A percentile compares a stretch with the other conserved stretches of the same genome.
Evolutionary conservation across 2,888 invertebrate species (phyloP).

Genomic region (Drosophila suboccidentalis): DNA sequence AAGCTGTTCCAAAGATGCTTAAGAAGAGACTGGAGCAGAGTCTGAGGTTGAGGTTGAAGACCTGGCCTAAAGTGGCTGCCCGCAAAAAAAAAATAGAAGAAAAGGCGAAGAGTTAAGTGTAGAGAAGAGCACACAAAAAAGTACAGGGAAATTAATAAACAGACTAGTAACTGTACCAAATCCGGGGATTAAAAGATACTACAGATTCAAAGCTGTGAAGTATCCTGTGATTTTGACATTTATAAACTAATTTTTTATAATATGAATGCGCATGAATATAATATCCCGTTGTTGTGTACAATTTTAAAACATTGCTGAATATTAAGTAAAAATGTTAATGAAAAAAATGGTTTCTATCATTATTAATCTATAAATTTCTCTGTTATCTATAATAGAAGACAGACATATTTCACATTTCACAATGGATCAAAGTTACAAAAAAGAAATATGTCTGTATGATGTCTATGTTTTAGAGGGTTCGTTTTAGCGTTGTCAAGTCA

Average conservation of each 20-base stretch:
- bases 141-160: not conserved
- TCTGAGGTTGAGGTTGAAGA: not conserved
- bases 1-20: constrained; percentile 15
- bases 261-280: too few species aligned
- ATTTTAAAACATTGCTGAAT: too few species aligned
- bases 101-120: constrained; percentile 9
- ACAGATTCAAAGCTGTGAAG: too few species aligned
- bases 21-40: not conserved
- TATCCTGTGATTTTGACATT: too few species aligned
- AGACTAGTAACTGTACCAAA: not conserved
- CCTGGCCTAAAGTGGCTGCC: constrained; percentile 23
- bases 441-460: not conserved
- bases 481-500: constrained; percentile 9
- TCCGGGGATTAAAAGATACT: too few species aligned
- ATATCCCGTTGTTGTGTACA: too few species aligned
- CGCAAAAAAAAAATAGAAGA: not conserved
- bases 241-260: too few species aligned
- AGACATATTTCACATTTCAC: not conserved
- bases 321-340: too few species aligned
- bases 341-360: too few species aligned
- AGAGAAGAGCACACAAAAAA: not conserved
- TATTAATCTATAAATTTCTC: not conserved
- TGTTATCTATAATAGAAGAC: not conserved
- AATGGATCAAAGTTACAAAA: not conserved
- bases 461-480: not conserved